phyloP scores from a whole-genome alignment of 1,140 invertebrate genomes.

The Ceratina calcarata region DNA sequence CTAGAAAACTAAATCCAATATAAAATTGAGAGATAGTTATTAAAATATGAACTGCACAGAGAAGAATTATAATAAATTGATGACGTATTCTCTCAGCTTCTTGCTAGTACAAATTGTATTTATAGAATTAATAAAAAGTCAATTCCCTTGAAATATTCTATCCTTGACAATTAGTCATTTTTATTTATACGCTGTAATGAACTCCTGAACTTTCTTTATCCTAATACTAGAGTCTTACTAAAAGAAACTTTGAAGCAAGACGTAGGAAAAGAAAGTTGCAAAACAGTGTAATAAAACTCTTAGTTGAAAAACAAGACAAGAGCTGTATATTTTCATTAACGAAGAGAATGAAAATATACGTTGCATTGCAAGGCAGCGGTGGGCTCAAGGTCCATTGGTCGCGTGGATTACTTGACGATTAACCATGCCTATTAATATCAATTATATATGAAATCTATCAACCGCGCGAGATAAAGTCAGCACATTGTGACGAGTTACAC shows the following conservation, averaged over 20 bases:
- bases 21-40: no score
- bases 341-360: conserved; percentile 8
- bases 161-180: no score
- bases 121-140: no score
- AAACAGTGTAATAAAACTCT: neutral
- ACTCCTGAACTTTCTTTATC: no score
- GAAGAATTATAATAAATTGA: no score
- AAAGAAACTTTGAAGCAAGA: no score
- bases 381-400: conserved; percentile 38
- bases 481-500: neutral
- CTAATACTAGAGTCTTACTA: no score
- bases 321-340: conserved; percentile 13
- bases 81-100: no score
- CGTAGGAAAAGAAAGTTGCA: neutral
- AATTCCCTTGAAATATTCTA: no score
- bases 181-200: no score
- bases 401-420: conserved; percentile 35
- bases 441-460: conserved; percentile 26
- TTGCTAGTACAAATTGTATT: neutral
- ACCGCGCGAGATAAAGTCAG: conserved; percentile 41
- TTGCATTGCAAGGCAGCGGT: neutral
- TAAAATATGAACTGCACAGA: no score
- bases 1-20: no score
- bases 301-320: neutral
- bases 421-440: conserved; percentile 49